Evolutionary conservation across 2,113 vertebrate species (phyloP), one percentile per base, ranked within the genome.

Genomic region (Trematomus loennbergii): DNA sequence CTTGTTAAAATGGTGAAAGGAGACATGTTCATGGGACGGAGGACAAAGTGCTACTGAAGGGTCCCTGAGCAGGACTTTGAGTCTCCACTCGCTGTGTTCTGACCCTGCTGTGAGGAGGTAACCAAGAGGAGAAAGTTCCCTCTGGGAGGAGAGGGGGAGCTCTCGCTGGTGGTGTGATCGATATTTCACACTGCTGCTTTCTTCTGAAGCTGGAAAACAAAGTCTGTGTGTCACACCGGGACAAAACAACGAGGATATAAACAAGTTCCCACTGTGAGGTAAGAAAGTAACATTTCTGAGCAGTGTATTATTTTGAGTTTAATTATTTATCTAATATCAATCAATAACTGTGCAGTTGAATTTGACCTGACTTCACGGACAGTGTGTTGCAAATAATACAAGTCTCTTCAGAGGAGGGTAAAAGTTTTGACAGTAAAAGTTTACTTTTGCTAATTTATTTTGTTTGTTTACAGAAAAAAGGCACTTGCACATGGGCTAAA

Each of bases 41-140:
- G 36, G 65, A 64, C 20, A 53, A 18, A 63, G 62, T 70, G 78
- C 81, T 84, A n/a, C 57, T 75, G 82, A 86, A 83, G 81, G 72
- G 83, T 88, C 87, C 79, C 72, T 76, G 75, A 88, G 82, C 70
- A 80, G 70, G 63, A 20, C 82, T 85, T 88, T 85, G 83, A 89
- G 75, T 81, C 55, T 75, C 45, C 48, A 65, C 72, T 60, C 25
- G 64, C 60, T 70, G 57, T 54, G 55, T 49, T 50, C 73, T 83
- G 63, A 84, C 69, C 58, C 69, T 33, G 75, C 55, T 86, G 67
- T 22, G 69, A 78, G 81, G 64, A 71, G 64, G 64, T 9, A 65
- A 68, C 62, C 78, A 78, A 67, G 83, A 68, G 79, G 58, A 40
- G 20, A 70, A 4, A 5, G 29, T 48, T 85, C 76, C 70, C 79